Evolutionary conservation across 92 coral and sea anemone species (phyloP), one percentile per base, ranked within the genome.

Genomic region (Ricordea florida): DNA sequence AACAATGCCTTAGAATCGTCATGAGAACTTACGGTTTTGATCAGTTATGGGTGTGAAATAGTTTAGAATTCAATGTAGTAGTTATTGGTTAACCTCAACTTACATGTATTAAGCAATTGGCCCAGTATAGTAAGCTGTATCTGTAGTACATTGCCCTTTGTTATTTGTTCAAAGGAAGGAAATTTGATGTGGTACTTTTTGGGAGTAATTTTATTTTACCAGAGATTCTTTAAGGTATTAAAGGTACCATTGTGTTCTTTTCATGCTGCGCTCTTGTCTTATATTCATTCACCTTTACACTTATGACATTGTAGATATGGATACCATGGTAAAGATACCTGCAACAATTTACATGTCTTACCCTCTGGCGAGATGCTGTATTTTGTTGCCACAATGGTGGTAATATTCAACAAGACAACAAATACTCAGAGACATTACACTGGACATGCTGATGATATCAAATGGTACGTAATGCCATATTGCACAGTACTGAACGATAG

Each of bases 381-480:
- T 69, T 83, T 78, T 33, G 89, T 87, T 9, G 79, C 97, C n/a
- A 79, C 93, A 52, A 84, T 91, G 56, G 97, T 79, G 18, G 97
- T 91, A 4, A 83, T 91, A n/a, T 84, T 73, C 42, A 87, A 87
- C 85, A 79, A 79, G 76, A 55, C 81, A 14, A 76, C 84, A 20
- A 87, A 68, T 70, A 83, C 80, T 23, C 97, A 91, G 56, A 46
- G 97, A 35, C 97, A 91, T 76, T 91, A 91, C 48, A 91, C 93
- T 20, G 97, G 90, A 2, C 97, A 91, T 64, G 97, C 97, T 13
- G 97, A 91, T 68, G 93, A 91, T 44, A 91, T 91, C 83, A 88
- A 83, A 63, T 87, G 97, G 92, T 87, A 81, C 9, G 4, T 16
- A 24, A 17, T 62, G 33, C 26, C 4, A 0, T 50, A 1, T 4